These are phyloP conservation scores for Helicoverpa armigera DNA, from an alignment of 1,140 invertebrate species.

Conservation along the genomic window DNA sequence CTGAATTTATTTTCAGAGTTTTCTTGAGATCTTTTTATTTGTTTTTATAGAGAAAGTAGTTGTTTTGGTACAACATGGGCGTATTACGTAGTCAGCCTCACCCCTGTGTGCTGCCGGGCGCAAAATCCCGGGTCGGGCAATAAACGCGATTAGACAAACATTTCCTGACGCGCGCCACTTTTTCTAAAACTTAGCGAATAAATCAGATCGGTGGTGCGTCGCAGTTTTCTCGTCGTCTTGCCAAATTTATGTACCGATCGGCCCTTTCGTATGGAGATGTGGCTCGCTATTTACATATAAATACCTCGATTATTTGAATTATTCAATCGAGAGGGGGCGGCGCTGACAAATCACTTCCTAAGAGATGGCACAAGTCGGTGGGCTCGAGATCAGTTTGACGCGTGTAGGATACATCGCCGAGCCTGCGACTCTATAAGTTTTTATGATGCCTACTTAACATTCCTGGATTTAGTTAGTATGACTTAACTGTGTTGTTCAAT, in stretches of 20 bases:
- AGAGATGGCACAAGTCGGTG: constrained; percentile 82
- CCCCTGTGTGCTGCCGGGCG: constrained; percentile 70
- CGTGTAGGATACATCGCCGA: constrained; percentile 61
- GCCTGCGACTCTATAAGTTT: constrained; percentile 47
- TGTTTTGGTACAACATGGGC: constrained; percentile 32
- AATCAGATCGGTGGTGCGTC: constrained; percentile 85
- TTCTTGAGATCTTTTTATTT: constrained; percentile 5
- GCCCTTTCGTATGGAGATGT: constrained; percentile 86
- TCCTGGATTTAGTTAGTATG: constrained; percentile 44
- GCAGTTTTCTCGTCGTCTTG: constrained; percentile 84
- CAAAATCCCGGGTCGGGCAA: constrained; percentile 75
- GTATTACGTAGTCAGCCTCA: constrained; percentile 39
- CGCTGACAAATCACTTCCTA: constrained; percentile 86
- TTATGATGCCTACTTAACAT: constrained; percentile 53
- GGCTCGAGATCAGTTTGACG: constrained; percentile 77
- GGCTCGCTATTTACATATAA: constrained; percentile 85
- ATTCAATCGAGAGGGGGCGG: constrained; percentile 87
- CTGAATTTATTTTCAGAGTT: not conserved
- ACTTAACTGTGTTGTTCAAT: constrained; percentile 41
- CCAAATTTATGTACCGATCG: constrained; percentile 86
- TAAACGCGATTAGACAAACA: constrained; percentile 86
- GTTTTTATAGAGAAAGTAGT: constrained; percentile 20
- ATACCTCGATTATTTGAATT: constrained; percentile 87
- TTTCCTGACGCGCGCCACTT: constrained; percentile 84
- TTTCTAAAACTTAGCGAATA: constrained; percentile 85